Base-by-base conservation (phyloP, 2,113 vertebrate species). In the Cebidichthys violaceus region DNA sequence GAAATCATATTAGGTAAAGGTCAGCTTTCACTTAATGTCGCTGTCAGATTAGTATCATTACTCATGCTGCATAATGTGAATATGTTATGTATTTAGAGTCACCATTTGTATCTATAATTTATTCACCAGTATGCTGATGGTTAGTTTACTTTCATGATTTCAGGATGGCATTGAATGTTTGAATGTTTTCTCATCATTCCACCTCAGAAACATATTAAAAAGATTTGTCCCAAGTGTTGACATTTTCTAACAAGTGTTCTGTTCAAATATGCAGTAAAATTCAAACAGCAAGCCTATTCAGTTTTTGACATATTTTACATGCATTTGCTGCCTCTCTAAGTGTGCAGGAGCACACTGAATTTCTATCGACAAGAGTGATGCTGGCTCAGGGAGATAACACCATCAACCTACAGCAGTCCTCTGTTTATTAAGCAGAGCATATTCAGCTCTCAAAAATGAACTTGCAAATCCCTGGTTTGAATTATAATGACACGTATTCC, bases 331-430 rank as follows among this genome's bases (percentile, higher is more conserved):
- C 62, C 9, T 78, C 54, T 73, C 10, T 54, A 14, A 59, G 62
- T 72, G 67, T 79, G 72, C 72, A 47, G 54, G 39, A 39, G 67
- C 29, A 68, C 24, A 27, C 29, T 76, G 77, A 62, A 68, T 89
- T 77, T 68, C 64, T n/a, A 86, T 85, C 75, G 71, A 43, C 82
- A 70, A 83, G 61, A 70, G 68, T 75, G 66, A 79, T 83, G 64
- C 88, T 90, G 88, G 71, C 89, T 82, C 69, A 54, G 7, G 47
- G 59, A 82, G 90, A 92, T 92, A 94, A 91, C 65, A 27, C 57
- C 71, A 50, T 84, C 73, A 86, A 43, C 64, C 74, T 31, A 61
- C 75, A 79, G 55, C 81, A 68, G 59, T 60, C 70, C 79, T 83
- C 59, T 75, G 72, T 84, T 88, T 79, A 80, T 75, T 65, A 15